Evolutionary conservation across 2,797 vertebrate species (phyloP), one percentile per base, ranked within the genome.

Genomic region (Cuniculus paca): DNA sequence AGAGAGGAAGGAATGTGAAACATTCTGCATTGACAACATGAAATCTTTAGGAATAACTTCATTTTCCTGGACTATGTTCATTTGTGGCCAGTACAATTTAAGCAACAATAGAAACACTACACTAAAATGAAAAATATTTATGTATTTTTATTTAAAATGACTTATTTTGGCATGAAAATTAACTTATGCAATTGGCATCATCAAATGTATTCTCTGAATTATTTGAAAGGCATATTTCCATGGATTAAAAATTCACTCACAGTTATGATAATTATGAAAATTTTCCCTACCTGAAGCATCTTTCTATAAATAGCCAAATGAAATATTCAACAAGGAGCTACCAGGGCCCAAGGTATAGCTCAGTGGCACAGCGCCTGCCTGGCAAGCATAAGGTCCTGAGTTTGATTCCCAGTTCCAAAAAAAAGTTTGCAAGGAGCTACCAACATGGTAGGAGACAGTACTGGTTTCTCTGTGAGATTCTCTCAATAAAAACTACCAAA

Each of bases 311-410:
- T 28, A 75, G 1, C 26, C 75, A 68, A 78, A 14, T 90, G 36
- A 94, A 94, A 60, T 95, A 36, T 91, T 95, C 54, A 91, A 80
- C 77, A 95, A 97, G 20, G 48, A 39, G 1, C 9, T 61, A 86
- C 45, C 14, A 45, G 17, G 52, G 16, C 52, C 52, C 19, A 4
- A 54, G 52, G 4, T 54, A 54, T 54, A 54, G 16, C 52, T 54
- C 17, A 54, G 52, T 54, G 52, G 52, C 17, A 54, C 52, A 5
- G 52, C 4, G 16, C 17, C 52, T 54, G 52, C 52, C 52, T 54
- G 52, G 52, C 17, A 54, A 54, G 52, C 17, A 5, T 17, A 54
- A 17, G 16, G 16, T 4, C 1, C 16, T 54, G 52, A 54, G 52
- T 54, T 54, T 54, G 52, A 54, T 54, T 5, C 52, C 52, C 52